These are phyloP conservation scores for Amblyopsis hoosieri DNA, from an alignment of 2,797 vertebrate genomes.

Conservation along the genomic window DNA sequence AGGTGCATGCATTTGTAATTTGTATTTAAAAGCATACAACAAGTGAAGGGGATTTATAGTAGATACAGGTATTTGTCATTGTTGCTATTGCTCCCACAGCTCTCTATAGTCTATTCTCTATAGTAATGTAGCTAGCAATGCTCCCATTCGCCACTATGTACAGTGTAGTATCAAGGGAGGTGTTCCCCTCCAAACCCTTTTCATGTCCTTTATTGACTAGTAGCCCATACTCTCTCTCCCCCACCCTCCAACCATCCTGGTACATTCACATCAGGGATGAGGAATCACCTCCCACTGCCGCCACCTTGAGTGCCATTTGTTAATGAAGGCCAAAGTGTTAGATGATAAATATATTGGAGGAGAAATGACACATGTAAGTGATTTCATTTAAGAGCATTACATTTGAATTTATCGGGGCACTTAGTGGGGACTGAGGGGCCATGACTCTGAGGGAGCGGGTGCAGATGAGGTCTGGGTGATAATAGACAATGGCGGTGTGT, in stretches of 20 bases:
- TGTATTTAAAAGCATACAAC: slow-evolving; percentile 1
- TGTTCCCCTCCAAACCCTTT: slow-evolving; percentile 33
- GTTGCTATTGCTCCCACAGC: slow-evolving; percentile 5
- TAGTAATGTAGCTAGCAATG: slow-evolving; percentile 34
- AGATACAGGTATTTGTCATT: slow-evolving; percentile 7
- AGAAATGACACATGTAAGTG: slow-evolving; percentile 85
- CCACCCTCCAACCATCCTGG: slow-evolving; percentile 10
- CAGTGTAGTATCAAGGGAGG: slow-evolving; percentile 41
- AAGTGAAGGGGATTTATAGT: too few species aligned
- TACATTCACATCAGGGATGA: slow-evolving; percentile 53
- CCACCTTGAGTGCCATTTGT: slow-evolving; percentile 79
- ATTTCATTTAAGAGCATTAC: slow-evolving; percentile 83
- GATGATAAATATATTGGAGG: slow-evolving; percentile 82
- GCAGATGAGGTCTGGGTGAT: slow-evolving; percentile 37
- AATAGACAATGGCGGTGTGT: neutral
- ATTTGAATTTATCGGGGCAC: slow-evolving; percentile 83
- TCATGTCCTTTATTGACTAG: slow-evolving; percentile 50
- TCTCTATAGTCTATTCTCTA: neutral
- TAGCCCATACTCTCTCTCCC: slow-evolving; percentile 11
- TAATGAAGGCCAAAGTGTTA: slow-evolving; percentile 85
- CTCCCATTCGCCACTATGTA: slow-evolving; percentile 23
- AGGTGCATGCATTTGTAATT: slow-evolving; percentile 1
- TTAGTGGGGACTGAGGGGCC: slow-evolving; percentile 79
- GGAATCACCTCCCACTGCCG: slow-evolving; percentile 60
- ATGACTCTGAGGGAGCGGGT: slow-evolving; percentile 71